Percentiles rank a stretch among this genome's conserved stretches.
phyloP scores from a whole-genome alignment of 2,113 vertebrate species.

The Cinclus cinclus region DNA sequence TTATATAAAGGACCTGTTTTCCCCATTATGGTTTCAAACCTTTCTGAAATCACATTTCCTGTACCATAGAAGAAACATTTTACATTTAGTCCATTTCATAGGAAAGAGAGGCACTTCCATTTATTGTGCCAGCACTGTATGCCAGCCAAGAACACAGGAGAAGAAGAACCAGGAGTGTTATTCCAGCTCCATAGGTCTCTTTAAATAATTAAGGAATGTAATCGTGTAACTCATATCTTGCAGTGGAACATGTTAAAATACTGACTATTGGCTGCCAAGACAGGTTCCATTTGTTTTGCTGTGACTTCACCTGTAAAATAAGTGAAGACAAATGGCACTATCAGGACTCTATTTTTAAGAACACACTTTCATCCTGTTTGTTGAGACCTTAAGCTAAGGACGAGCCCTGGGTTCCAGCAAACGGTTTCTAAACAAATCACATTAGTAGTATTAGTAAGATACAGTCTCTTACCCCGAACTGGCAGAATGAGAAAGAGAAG shows the following conservation, averaged over 20 bases:
- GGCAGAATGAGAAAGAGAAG: neutral
- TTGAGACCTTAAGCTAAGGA: neutral
- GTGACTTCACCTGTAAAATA: neutral
- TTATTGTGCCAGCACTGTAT: neutral
- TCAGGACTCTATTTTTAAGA: neutral
- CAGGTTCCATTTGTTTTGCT: neutral
- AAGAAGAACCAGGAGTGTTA: neutral
- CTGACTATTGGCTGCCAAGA: neutral
- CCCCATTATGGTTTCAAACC: neutral
- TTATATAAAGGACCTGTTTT: neutral
- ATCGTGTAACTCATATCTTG: neutral
- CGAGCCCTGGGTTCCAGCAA: neutral
- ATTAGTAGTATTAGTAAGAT: neutral
- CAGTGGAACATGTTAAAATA: neutral
- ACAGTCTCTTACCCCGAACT: neutral
- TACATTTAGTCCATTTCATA: neutral
- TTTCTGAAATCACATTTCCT: neutral
- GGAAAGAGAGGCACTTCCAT: neutral
- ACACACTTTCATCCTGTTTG: fast-evolving
- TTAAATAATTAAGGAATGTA: neutral
- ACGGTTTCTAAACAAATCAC: neutral
- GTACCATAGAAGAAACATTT: neutral
- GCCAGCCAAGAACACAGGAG: neutral
- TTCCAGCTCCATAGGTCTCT: neutral
- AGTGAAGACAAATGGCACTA: neutral